Base-by-base conservation (phyloP, 2,113 vertebrate species). In the Callospermophilus lateralis region DNA sequence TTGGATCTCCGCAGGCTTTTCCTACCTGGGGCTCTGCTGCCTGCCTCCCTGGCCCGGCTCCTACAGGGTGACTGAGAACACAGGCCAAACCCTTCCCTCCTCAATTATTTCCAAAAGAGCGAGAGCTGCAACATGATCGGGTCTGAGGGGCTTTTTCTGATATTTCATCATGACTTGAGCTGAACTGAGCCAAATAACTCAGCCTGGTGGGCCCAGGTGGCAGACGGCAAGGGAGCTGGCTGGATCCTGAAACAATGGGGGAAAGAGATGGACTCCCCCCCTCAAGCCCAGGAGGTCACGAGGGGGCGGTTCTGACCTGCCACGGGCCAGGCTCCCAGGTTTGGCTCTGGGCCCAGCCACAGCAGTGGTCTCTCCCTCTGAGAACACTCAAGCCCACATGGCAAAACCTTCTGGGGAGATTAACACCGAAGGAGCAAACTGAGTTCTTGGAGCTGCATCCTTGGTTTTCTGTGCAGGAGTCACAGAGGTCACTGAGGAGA, bases 21-120 rank as follows among this genome's bases (percentile, higher is more conserved):
- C 48, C 19, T 53, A 0, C 11, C 0, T 4, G 39, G 4, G 37
- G 37, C 42, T 61, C 28, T 30, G 16, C 22, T 3, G 4, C 6
- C 13, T 2, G 10, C 19, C 34, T 72, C 26, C 58, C 37, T 48
- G 34, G 11, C 65, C 26, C 0, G 5, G 34, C 30, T 30, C 42
- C 70, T 28, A 16, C 0, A 9, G 8, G 6, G 8, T 6, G 45
- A 53, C 20, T 74, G 28, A 67, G 11, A 42, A 32, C 39, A 19
- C 39, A 7, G 2, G 28, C 55, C 58, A 42, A 20, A 51, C 24
- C 34, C 20, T 39, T 68, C 53, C 67, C 37, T 34, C 76, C 61
- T 17, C 24, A 24, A 0, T 89, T 45, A 68, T 55, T 61, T 92
- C 39, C 22, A 32, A 48, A 93, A 42, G 10, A 84, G 19, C 13